These are phyloP conservation scores for Probaryconus sp. DNA, from an alignment of 1,140 invertebrate genomes.

Conservation along the genomic window DNA sequence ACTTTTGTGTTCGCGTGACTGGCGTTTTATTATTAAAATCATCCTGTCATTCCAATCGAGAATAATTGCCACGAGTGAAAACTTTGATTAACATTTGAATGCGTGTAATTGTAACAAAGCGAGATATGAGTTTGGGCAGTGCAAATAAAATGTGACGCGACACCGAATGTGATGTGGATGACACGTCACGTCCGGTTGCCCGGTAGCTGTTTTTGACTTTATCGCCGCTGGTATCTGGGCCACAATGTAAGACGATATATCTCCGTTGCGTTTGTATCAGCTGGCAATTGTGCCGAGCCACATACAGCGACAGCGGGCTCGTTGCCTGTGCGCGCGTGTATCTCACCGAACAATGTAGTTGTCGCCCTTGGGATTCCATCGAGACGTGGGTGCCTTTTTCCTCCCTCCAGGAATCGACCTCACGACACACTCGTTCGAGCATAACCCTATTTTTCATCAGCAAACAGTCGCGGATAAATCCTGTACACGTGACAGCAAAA, in stretches of 20 bases:
- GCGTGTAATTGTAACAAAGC: slow-evolving; percentile 19
- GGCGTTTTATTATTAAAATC: too few relatives aligned
- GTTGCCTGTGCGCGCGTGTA: background rate
- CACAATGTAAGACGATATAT: slow-evolving; percentile 57
- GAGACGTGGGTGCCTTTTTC: slow-evolving; percentile 49
- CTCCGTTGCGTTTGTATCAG: slow-evolving; percentile 26
- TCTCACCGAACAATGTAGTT: slow-evolving; percentile 48
- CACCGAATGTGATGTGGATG: slow-evolving; percentile 43
- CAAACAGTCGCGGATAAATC: slow-evolving; percentile 35
- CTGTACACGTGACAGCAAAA: slow-evolving; percentile 52
- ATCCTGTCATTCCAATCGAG: too few relatives aligned
- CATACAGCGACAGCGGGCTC: slow-evolving; percentile 1
- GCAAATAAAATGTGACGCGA: slow-evolving; percentile 36
- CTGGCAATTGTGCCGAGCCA: slow-evolving; percentile 40
- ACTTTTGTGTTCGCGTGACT: too few relatives aligned
- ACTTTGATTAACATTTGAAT: slow-evolving; percentile 32
- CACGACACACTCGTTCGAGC: slow-evolving; percentile 37
- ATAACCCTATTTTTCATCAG: slow-evolving; percentile 47
- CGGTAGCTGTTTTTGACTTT: slow-evolving; percentile 32
- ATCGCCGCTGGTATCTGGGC: slow-evolving; percentile 53
- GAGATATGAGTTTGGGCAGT: too few relatives aligned
- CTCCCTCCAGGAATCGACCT: slow-evolving; percentile 33
- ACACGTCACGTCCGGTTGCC: slow-evolving; percentile 50
- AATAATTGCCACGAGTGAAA: too few relatives aligned
- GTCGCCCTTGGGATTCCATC: slow-evolving; percentile 53